phyloP scores from a whole-genome alignment of 1,140 invertebrate genomes.

The Ectropis grisescens region DNA sequence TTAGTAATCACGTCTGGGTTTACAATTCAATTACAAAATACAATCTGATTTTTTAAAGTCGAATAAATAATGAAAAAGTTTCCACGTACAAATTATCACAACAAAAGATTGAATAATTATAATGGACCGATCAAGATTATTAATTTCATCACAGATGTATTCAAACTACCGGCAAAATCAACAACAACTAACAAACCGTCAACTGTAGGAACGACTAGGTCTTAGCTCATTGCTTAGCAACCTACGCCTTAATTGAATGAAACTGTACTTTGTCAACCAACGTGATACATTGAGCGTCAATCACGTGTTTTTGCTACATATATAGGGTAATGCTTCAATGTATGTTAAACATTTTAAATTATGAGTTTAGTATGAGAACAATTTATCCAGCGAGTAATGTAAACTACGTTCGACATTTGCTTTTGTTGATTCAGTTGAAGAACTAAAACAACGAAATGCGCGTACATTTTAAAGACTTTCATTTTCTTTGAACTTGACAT shows the following conservation, averaged over 20 bases:
- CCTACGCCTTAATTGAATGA: neutral
- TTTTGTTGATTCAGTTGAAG: neutral
- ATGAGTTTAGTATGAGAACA: neutral
- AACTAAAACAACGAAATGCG: neutral
- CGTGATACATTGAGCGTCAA: conserved; percentile 1
- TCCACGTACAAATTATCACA: neutral
- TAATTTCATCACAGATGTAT: neutral
- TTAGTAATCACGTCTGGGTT: too few relatives aligned
- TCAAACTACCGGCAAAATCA: neutral
- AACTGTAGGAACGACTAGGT: neutral
- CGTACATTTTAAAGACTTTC: conserved; percentile 24
- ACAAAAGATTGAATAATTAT: neutral
- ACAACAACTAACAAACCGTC: neutral
- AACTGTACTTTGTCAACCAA: neutral
- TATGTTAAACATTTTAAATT: conserved; percentile 1
- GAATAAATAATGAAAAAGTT: too few relatives aligned
- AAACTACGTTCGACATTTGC: neutral
- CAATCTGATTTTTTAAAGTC: too few relatives aligned
- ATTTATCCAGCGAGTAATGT: neutral
- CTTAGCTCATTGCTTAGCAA: neutral
- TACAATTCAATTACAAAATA: too few relatives aligned
- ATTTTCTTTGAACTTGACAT: conserved; percentile 55
- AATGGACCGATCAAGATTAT: neutral
- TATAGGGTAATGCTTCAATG: too few relatives aligned
- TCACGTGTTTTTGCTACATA: conserved; percentile 4